Conservation (phyloP, 2,113 vertebrate genomes). For the Lota lota region DNA sequence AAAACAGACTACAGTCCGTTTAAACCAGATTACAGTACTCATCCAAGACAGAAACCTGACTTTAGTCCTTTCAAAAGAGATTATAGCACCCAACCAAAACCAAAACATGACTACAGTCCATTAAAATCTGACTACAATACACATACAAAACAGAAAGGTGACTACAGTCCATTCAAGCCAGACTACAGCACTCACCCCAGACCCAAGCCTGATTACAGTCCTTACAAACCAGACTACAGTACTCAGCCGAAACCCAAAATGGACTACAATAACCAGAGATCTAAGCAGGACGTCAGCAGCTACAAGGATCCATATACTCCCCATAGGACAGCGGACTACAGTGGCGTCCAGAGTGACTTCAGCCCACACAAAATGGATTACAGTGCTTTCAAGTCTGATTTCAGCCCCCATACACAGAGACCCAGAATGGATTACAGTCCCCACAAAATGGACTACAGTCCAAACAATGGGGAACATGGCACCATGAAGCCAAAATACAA, state of each 20-base stretch:
- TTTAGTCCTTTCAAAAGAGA: conserved; percentile 71
- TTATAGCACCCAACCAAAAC: conserved; percentile 67
- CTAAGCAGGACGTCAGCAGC: conserved; percentile 54
- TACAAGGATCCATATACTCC: conserved; percentile 65
- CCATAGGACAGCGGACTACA: conserved; percentile 64
- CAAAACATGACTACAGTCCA: conserved; percentile 72
- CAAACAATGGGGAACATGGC: conserved; percentile 67
- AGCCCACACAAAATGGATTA: conserved; percentile 71
- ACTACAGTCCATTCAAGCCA: conserved; percentile 69
- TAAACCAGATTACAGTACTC: conserved; percentile 70
- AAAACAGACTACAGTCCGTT: conserved; percentile 71
- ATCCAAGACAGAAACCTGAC: conserved; percentile 66
- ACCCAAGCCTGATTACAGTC: conserved; percentile 65
- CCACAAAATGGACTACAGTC: conserved; percentile 68
- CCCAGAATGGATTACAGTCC: conserved; percentile 72
- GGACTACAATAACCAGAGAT: conserved; percentile 65
- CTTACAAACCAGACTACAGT: conserved; percentile 66
- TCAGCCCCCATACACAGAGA: conserved; percentile 84
- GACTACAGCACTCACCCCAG: conserved; percentile 67
- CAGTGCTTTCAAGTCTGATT: conserved; percentile 72
- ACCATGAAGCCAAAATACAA: conserved; percentile 75
- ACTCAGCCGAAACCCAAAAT: conserved; percentile 70
- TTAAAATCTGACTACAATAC: conserved; percentile 66
- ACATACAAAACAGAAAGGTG: conserved; percentile 60
- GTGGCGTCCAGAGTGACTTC: conserved; percentile 66